These are phyloP conservation scores for Anneissia japonica DNA, from an alignment of 35 echinoderm and acorn worm genomes.

Conservation along the genomic window DNA sequence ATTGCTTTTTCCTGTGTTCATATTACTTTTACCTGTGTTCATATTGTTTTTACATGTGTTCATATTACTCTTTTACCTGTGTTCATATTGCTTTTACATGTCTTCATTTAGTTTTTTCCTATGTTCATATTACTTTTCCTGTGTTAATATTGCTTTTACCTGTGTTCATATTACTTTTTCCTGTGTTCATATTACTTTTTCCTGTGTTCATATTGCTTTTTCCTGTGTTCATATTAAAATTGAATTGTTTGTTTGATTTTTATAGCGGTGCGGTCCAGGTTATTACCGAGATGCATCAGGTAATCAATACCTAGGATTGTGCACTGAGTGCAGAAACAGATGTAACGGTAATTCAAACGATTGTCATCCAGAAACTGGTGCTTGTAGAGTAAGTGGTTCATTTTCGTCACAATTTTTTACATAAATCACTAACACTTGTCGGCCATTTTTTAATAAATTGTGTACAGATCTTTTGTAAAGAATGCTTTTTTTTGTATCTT, in stretches of 20 bases:
- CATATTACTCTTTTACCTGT: no score
- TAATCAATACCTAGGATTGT: slow-evolving; percentile 20
- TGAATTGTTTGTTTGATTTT: neutral
- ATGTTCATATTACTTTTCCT: neutral
- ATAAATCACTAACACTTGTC: no score
- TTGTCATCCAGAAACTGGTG: slow-evolving; percentile 65
- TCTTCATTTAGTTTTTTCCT: neutral
- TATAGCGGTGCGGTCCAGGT: slow-evolving; percentile 61
- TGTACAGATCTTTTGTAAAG: no score
- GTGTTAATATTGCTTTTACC: neutral
- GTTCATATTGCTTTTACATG: neutral
- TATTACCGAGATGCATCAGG: slow-evolving; percentile 35
- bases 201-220: neutral
- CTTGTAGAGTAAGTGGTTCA: slow-evolving; percentile 55
- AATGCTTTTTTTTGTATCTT: no score
- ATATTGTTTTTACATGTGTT: no score
- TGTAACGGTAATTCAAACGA: slow-evolving; percentile 63
- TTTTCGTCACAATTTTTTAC: no score
- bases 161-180: no score
- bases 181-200: neutral
- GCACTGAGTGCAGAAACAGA: slow-evolving; percentile 42
- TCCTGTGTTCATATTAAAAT: neutral
- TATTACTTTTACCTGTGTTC: no score
- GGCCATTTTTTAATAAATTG: no score
- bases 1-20: no score